Percentiles rank a stretch among this genome's conserved stretches.
Evolutionary conservation across 92 coral and sea anemone genomes (phyloP).

Genomic region (Phenganax stokvisi): DNA sequence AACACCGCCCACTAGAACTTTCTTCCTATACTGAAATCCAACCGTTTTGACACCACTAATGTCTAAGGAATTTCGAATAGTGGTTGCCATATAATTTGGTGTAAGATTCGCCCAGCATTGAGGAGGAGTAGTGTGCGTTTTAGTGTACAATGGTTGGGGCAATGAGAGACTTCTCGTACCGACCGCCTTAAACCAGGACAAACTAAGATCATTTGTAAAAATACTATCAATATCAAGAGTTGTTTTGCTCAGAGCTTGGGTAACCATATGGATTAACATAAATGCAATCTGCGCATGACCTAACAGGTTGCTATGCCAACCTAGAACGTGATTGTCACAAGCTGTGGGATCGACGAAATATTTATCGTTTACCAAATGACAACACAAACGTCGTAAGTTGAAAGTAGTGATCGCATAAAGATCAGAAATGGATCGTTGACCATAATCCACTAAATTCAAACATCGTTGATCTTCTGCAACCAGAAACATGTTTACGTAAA

Average conservation of each 20-base stretch:
- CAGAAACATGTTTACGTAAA: slow-evolving; percentile 55
- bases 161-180: not conserved
- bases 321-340: not conserved
- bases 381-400: slow-evolving; percentile 51
- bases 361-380: slow-evolving; percentile 31
- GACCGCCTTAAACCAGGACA: not conserved
- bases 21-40: slow-evolving; percentile 15
- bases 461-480: slow-evolving; percentile 55
- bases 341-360: slow-evolving; percentile 12
- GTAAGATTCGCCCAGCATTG: slow-evolving; percentile 64
- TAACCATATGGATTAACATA: slow-evolving; percentile 49
- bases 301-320: slow-evolving; percentile 43
- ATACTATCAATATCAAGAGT: slow-evolving; percentile 14
- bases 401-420: slow-evolving; percentile 52
- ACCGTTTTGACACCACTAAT: not conserved
- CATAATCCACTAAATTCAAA: slow-evolving; percentile 53
- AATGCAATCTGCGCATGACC: slow-evolving; percentile 60
- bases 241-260: not conserved
- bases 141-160: slow-evolving; percentile 29
- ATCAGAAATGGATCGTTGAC: slow-evolving; percentile 49
- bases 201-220: not conserved
- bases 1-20: not conserved
- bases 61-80: slow-evolving; percentile 33
- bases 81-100: slow-evolving; percentile 38
- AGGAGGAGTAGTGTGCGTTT: slow-evolving; percentile 32